Evolutionary conservation across 2,113 vertebrate genomes (phyloP), one percentile per base, ranked within the genome.

Genomic region (Phasianus colchicus): DNA sequence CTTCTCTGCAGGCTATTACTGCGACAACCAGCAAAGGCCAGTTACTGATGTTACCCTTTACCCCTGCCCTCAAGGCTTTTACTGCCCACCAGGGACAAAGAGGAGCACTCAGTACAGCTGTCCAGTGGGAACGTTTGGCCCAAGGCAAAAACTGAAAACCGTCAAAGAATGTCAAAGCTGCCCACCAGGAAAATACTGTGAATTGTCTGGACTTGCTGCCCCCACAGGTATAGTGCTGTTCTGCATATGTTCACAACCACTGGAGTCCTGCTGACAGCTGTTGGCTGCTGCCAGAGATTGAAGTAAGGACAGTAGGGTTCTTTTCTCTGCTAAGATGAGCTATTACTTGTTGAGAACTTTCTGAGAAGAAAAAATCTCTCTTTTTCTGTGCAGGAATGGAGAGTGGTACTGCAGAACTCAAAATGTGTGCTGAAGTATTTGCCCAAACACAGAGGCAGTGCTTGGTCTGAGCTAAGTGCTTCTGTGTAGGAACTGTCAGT

Each of bases 31-130:
- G 22, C 76, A 91, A 20, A 96, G 96, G 27, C 96, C 96, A 8
- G 43, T 97, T 76, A 98, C 96, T 32, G 96, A 96, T 72, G 98
- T 98, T 36, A 96, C 97, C 45, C 96, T 97, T 22, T 97, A 97
- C 90, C 98, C 98, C 1, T 99, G 99, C 92, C 98, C 98, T 3
- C 96, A 63, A 88, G 99, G 99, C 27, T 98, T 99, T 94, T 99
- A 98, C 93, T 99, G 99, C 92, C 99, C 98, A 19, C 63, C 83
- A 65, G 99, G 99, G 55, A 99, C 98, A 4, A 89, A 80, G 43
- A 36, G 95, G 34, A 97, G 98, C 64, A 97, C 96, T 43, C 98
- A 98, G 79, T 92, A 98, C 93, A 98, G 98, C 89, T 99, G 99
- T 81, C 99, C 99, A 9, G 61, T 88, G 6, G 98, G 98, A 66